Evolutionary conservation across 92 coral and sea anemone species (phyloP).

Genomic region (Montipora capitata): DNA sequence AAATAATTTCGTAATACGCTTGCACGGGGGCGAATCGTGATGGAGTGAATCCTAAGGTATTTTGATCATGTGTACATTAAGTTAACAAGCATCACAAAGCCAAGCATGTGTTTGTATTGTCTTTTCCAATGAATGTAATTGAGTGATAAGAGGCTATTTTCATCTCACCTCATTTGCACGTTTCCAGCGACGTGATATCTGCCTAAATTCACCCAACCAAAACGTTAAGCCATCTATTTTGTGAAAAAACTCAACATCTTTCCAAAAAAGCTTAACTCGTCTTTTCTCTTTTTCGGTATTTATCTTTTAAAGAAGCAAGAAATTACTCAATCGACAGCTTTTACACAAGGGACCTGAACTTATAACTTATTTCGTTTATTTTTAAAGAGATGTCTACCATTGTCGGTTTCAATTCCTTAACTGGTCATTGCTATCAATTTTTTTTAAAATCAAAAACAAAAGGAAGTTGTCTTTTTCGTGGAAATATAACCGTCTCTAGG

Average conservation of each 20-base stretch:
- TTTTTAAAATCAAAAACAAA: too few species aligned
- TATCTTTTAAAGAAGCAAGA: not conserved
- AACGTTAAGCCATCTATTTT: not conserved
- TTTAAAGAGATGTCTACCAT: not conserved
- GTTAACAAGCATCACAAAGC: constrained; percentile 16
- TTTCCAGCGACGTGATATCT: not conserved
- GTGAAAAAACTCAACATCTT: not conserved
- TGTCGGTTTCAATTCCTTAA: too few species aligned
- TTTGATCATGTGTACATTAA: constrained; percentile 23
- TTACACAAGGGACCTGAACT: not conserved
- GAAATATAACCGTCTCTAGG: too few species aligned
- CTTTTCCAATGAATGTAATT: constrained; percentile 32
- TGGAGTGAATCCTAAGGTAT: constrained; percentile 56
- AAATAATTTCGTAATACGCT: not conserved
- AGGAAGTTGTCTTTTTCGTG: too few species aligned
- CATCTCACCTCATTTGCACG: not conserved
- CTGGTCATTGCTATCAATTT: not conserved
- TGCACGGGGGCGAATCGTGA: constrained; percentile 5
- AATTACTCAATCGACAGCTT: not conserved
- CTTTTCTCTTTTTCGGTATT: not conserved
- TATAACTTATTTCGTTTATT: not conserved
- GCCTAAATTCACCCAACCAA: not conserved
- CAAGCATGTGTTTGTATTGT: constrained; percentile 52
- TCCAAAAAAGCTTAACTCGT: too few species aligned
- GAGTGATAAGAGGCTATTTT: constrained; percentile 25